These are phyloP conservation scores for Ctenoplectra terminalis DNA, from an alignment of 1,140 invertebrate species.

Conservation along the genomic window DNA sequence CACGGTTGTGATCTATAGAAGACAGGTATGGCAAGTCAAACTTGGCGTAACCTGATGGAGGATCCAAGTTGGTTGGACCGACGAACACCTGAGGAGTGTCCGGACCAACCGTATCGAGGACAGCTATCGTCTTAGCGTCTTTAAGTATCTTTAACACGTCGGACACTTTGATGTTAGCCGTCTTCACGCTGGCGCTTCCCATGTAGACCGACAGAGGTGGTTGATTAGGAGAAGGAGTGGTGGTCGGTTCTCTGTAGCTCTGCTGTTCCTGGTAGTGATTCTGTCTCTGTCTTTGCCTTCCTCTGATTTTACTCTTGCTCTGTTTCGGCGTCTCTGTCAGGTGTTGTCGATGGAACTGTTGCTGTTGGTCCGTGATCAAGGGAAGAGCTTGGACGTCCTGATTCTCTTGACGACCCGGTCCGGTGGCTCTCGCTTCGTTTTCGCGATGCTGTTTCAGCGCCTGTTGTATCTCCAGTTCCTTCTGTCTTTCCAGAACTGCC, in stretches of 20 bases:
- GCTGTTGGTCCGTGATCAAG: constrained; percentile 59
- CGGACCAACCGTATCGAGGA: constrained; percentile 87
- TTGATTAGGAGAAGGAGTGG: constrained; percentile 86
- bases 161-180: constrained; percentile 84
- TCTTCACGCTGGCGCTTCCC: constrained; percentile 82
- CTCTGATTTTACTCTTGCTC: constrained; percentile 42
- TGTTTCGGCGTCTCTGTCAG: constrained; percentile 59
- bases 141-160: constrained; percentile 88
- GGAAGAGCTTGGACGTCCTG: constrained; percentile 59
- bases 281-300: constrained; percentile 51
- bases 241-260: constrained; percentile 76
- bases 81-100: constrained; percentile 90
- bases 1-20: constrained; percentile 87
- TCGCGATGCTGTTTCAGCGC: constrained; percentile 42
- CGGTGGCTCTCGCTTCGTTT: neutral
- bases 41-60: constrained; percentile 89
- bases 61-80: constrained; percentile 88
- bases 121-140: constrained; percentile 88
- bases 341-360: constrained; percentile 66
- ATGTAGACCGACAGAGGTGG: constrained; percentile 92
- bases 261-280: constrained; percentile 60
- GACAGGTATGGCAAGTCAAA: constrained; percentile 92
- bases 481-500: constrained; percentile 43
- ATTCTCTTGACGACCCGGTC: neutral
- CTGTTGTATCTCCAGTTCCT: constrained; percentile 36